Evolutionary conservation across 2,113 vertebrate species (phyloP).

Genomic region (Okapia johnstoni): DNA sequence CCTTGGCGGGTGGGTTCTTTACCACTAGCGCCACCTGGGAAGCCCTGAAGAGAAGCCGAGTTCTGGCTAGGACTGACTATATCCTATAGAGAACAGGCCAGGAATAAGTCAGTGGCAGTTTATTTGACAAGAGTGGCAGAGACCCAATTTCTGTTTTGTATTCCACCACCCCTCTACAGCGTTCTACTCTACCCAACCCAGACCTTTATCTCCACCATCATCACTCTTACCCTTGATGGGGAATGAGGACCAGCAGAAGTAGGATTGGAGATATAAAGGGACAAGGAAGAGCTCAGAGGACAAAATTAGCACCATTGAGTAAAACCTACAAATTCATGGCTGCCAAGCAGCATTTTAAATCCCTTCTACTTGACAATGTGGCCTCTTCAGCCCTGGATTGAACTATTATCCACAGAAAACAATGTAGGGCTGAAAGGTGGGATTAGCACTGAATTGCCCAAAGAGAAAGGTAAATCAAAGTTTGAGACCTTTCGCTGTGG

Average conservation of each 20-base stretch:
- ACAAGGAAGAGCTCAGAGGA: slow-evolving; percentile 25
- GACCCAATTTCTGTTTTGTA: neutral
- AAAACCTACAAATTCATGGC: slow-evolving; percentile 40
- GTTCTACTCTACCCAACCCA: neutral
- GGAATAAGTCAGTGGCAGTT: neutral
- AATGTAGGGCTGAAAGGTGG: neutral
- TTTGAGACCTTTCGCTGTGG: neutral
- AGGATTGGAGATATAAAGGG: neutral
- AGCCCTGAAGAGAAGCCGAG: neutral
- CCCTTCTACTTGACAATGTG: neutral
- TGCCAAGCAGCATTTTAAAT: slow-evolving; percentile 24
- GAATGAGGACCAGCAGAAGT: neutral
- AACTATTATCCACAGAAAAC: slow-evolving; percentile 1
- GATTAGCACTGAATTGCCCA: neutral
- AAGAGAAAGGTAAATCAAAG: neutral
- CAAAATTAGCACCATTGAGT: slow-evolving; percentile 68
- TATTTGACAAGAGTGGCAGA: neutral
- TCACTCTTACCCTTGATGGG: neutral
- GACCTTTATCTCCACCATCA: neutral
- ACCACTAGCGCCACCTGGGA: neutral
- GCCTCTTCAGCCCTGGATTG: slow-evolving; percentile 3
- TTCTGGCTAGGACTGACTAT: neutral
- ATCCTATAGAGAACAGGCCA: neutral
- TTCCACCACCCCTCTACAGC: neutral
- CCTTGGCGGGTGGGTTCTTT: neutral